Evolutionary conservation across 2,113 vertebrate species (phyloP).

Genomic region (Dipodomys spectabilis): DNA sequence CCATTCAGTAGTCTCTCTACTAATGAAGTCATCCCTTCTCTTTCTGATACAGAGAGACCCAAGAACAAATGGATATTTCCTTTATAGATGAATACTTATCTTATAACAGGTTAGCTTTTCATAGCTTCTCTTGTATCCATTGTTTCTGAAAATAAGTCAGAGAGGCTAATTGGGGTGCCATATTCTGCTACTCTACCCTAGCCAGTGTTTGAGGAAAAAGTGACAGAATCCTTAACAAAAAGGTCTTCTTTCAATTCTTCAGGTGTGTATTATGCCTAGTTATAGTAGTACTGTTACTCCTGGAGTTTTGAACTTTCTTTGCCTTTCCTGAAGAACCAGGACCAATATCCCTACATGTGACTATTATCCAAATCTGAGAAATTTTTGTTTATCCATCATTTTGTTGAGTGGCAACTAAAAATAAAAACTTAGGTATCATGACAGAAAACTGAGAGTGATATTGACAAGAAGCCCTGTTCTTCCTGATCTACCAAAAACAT

Average conservation of each 20-base stretch:
- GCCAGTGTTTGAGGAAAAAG: slow-evolving; percentile 6
- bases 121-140: neutral
- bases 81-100: neutral
- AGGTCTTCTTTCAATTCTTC: neutral
- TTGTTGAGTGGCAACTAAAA: neutral
- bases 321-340: neutral
- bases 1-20: neutral
- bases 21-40: neutral
- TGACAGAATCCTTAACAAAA: neutral
- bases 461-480: neutral
- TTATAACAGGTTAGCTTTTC: neutral
- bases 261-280: neutral
- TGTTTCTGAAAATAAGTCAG: neutral
- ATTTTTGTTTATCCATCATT: neutral
- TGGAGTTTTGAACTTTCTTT: neutral
- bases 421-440: neutral
- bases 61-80: neutral
- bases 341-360: neutral
- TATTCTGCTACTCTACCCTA: neutral
- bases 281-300: neutral
- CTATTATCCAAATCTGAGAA: neutral
- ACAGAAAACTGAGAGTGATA: neutral
- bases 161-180: neutral
- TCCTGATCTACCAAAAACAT: rapidly evolving
- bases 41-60: neutral